Evolutionary conservation across 2,888 invertebrate species (phyloP).

Genomic region (Lomographa bimaculata): DNA sequence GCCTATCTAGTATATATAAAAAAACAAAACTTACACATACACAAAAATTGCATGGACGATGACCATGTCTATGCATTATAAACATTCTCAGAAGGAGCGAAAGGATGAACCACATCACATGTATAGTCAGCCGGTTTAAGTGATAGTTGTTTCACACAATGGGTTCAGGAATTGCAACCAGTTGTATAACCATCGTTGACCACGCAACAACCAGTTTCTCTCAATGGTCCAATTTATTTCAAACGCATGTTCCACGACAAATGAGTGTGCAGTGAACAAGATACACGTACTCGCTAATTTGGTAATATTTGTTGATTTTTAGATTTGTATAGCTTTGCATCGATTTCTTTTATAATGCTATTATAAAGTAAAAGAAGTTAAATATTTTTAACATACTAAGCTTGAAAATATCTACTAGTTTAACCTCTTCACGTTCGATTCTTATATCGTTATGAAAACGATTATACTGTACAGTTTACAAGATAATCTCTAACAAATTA

Average conservation of each 20-base stretch:
- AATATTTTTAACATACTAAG: slow-evolving; percentile 7
- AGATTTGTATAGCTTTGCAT: slow-evolving; percentile 1
- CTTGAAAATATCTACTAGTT: no score
- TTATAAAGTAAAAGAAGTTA: no score
- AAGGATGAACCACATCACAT: slow-evolving; percentile 10
- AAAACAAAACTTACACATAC: no score
- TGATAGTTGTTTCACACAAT: slow-evolving; percentile 21
- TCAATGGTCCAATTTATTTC: slow-evolving; percentile 18
- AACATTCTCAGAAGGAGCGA: no score
- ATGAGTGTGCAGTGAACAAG: slow-evolving; percentile 9
- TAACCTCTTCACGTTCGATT: no score
- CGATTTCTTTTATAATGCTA: not conserved
- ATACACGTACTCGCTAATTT: slow-evolving; percentile 17
- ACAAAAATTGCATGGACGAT: no score
- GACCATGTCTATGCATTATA: no score
- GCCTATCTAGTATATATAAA: no score
- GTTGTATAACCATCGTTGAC: slow-evolving; percentile 17
- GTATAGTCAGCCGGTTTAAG: slow-evolving; percentile 3
- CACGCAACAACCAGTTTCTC: slow-evolving; percentile 19
- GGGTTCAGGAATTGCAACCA: slow-evolving; percentile 9
- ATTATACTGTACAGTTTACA: no score
- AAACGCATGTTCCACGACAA: not conserved
- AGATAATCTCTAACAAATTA: no score
- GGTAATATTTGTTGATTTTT: slow-evolving; percentile 4
- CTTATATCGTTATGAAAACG: no score